A percentile compares a stretch with the other conserved stretches of the same genome.
Conservation (phyloP, 2,113 vertebrate species). For the Trematocara stigmaticum region DNA sequence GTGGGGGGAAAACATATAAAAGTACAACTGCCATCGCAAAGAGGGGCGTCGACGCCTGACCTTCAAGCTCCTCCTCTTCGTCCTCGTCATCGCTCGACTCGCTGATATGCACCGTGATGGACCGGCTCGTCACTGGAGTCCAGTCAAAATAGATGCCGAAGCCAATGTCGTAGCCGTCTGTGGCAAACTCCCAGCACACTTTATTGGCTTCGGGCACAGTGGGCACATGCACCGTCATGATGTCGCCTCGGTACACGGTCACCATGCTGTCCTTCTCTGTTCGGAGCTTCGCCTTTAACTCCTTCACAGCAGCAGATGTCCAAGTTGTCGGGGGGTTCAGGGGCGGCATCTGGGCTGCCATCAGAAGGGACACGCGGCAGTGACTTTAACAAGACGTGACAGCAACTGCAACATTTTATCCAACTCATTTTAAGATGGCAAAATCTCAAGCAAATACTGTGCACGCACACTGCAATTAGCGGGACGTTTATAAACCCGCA, state of each 20-base stretch:
- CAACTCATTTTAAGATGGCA: background rate
- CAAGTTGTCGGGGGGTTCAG: constrained; percentile 84
- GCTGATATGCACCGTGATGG: constrained; percentile 95
- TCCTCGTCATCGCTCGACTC: constrained; percentile 98
- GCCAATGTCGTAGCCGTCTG: constrained; percentile 94
- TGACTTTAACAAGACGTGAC: background rate
- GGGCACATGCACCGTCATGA: constrained; percentile 92
- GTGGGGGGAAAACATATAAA: background rate
- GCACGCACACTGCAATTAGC: background rate
- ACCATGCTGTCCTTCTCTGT: constrained; percentile 86
- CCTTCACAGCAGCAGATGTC: constrained; percentile 86
- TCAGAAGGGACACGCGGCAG: background rate
- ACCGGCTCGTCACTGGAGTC: constrained; percentile 86
- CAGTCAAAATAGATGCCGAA: constrained; percentile 98
- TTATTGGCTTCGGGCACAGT: constrained; percentile 89
- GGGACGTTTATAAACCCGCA: background rate
- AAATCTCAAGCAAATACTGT: background rate
- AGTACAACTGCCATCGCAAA: background rate
- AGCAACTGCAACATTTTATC: background rate
- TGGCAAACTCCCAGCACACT: constrained; percentile 97
- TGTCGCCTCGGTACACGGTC: constrained; percentile 91
- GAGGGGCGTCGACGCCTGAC: constrained; percentile 40
- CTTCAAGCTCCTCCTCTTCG: constrained; percentile 90
- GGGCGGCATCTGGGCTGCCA: constrained; percentile 80
- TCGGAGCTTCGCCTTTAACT: constrained; percentile 89